Evolutionary conservation across 2,888 invertebrate genomes (phyloP).

Genomic region (Brachyopa scutellaris): DNA sequence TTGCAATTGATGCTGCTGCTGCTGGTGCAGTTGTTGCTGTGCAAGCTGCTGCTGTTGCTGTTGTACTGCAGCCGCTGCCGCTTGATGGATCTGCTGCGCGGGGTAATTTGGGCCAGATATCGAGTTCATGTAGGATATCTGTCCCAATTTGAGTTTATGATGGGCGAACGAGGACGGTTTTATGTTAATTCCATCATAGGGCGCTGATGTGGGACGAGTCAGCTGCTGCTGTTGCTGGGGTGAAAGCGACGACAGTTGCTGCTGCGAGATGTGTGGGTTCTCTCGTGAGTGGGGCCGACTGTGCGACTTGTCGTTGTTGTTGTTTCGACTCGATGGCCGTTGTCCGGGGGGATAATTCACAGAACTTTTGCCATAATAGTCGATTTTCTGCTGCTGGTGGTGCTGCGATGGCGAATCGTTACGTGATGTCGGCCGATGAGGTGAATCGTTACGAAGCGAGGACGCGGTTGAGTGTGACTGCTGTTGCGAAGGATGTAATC

Average conservation of each 20-base stretch:
- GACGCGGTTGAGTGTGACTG: slow-evolving; percentile 59
- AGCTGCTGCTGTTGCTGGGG: slow-evolving; percentile 69
- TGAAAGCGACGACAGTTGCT: slow-evolving; percentile 76
- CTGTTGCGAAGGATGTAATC: slow-evolving; percentile 59
- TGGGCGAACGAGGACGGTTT: slow-evolving; percentile 81
- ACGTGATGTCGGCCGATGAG: slow-evolving; percentile 78
- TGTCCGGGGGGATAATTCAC: slow-evolving; percentile 64
- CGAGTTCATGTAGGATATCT: slow-evolving; percentile 76
- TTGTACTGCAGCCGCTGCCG: slow-evolving; percentile 32
- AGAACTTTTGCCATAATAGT: slow-evolving; percentile 77
- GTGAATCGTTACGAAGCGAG: slow-evolving; percentile 75
- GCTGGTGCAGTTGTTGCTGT: slow-evolving; percentile 56
- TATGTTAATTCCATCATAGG: slow-evolving; percentile 76
- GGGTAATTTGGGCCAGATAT: slow-evolving; percentile 69
- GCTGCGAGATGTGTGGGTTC: slow-evolving; percentile 73
- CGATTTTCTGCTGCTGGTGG: slow-evolving; percentile 73
- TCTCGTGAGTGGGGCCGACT: slow-evolving; percentile 80
- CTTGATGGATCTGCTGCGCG: slow-evolving; percentile 54
- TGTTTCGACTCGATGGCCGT: slow-evolving; percentile 76
- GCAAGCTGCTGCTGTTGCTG: slow-evolving; percentile 46
- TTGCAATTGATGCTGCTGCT: slow-evolving; percentile 63
- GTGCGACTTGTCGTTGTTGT: slow-evolving; percentile 74
- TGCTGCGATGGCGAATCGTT: slow-evolving; percentile 77
- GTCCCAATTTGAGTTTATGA: slow-evolving; percentile 81
- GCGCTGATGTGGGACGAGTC: slow-evolving; percentile 66